Percentiles rank a stretch among this genome's conserved stretches.
phyloP scores from a whole-genome alignment of 2,888 invertebrate species.

The Machimus rusticus region DNA sequence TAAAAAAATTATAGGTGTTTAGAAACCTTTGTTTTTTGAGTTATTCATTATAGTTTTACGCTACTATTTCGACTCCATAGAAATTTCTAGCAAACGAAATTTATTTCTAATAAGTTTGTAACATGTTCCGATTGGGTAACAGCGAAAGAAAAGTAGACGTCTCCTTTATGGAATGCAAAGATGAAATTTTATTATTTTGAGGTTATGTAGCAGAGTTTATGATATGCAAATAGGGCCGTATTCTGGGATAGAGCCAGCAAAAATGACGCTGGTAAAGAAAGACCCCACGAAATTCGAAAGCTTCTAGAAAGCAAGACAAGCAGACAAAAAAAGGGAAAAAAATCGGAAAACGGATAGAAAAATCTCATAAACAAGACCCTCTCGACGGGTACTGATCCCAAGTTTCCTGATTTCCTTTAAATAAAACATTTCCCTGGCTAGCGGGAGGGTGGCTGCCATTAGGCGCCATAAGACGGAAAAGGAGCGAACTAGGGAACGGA shows the following conservation, averaged over 20 bases:
- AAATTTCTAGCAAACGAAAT: neutral
- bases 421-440: constrained; percentile 38
- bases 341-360: constrained; percentile 10
- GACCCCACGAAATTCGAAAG: neutral
- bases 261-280: neutral
- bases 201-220: neutral
- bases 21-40: too few species aligned
- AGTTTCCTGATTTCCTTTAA: constrained; percentile 41
- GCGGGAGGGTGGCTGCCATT: constrained; percentile 18
- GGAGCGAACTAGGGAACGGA: constrained; percentile 9
- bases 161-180: neutral
- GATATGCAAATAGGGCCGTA: neutral
- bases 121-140: neutral
- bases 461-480: neutral
- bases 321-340: neutral
- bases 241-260: neutral
- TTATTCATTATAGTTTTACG: neutral
- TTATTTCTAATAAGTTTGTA: neutral
- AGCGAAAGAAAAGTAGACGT: neutral
- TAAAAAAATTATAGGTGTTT: too few species aligned
- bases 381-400: constrained; percentile 22
- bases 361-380: constrained; percentile 28
- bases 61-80: neutral
- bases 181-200: neutral
- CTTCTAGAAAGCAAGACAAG: neutral